Percentiles rank a stretch among this genome's conserved stretches.
Evolutionary conservation across 2,888 invertebrate genomes (phyloP).

Genomic region (Epicampocera succincta): DNA sequence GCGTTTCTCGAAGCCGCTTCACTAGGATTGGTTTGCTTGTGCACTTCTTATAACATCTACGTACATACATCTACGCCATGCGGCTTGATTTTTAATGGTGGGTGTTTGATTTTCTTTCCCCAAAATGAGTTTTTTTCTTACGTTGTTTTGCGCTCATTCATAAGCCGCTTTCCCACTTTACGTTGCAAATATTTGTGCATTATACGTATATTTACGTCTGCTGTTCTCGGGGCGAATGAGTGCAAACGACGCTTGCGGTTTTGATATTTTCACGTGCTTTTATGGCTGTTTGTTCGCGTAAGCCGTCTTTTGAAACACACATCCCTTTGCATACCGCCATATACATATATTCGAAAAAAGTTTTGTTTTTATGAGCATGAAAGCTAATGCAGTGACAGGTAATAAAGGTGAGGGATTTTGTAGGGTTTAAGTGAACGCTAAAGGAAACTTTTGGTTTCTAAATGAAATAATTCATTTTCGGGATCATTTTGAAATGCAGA

Average conservation of each 20-base stretch:
- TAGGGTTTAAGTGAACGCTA: neutral
- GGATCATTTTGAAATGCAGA: too few species aligned
- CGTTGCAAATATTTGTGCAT: slow-evolving; percentile 43
- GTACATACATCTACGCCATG: neutral
- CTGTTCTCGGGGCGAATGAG: slow-evolving; percentile 35
- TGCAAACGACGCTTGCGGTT: slow-evolving; percentile 57
- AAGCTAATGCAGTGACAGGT: neutral
- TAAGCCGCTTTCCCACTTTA: neutral
- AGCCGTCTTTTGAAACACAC: neutral
- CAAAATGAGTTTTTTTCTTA: neutral
- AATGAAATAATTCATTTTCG: too few species aligned
- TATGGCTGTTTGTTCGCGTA: neutral
- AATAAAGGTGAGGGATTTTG: neutral
- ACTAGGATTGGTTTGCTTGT: too few species aligned
- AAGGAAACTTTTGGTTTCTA: neutral
- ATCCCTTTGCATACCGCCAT: neutral
- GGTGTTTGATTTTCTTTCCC: neutral
- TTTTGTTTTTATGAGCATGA: neutral
- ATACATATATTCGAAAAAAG: neutral
- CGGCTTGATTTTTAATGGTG: neutral
- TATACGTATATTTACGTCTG: slow-evolving; percentile 17
- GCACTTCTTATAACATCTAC: neutral
- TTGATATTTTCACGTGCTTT: slow-evolving; percentile 18
- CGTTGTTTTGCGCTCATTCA: neutral
- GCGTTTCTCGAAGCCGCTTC: neutral